These are phyloP conservation scores for Calcarius lapponicus DNA, from an alignment of 2,797 vertebrate species.

Conservation along the genomic window DNA sequence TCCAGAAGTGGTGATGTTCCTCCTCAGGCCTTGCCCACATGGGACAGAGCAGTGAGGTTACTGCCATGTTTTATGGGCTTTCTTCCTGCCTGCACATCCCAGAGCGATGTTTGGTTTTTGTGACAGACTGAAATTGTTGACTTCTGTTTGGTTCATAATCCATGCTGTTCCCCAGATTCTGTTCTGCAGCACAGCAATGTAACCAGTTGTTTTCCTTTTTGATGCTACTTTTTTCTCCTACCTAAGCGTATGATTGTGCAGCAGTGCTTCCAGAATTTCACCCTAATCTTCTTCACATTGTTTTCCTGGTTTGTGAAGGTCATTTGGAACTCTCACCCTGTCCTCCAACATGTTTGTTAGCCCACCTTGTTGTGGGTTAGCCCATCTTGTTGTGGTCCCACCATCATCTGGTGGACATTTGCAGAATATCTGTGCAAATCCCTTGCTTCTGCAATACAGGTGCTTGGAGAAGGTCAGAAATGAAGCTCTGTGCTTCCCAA, in stretches of 20 bases:
- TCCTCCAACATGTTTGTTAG: not conserved
- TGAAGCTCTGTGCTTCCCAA: not conserved
- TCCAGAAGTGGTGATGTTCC: not conserved
- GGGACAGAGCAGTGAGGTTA: not conserved
- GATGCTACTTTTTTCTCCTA: not conserved
- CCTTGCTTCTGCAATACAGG: not conserved
- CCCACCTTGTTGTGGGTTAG: too few relatives aligned
- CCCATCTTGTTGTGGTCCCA: not conserved
- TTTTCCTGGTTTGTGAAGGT: not conserved
- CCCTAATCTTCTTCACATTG: not conserved
- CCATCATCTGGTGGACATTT: not conserved
- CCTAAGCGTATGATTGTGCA: not conserved
- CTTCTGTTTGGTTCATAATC: not conserved
- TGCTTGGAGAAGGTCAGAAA: not conserved
- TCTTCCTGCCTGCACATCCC: not conserved
- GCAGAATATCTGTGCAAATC: not conserved
- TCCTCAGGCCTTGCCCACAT: not conserved
- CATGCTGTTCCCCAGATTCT: not conserved
- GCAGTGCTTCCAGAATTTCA: not conserved
- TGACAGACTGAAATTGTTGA: not conserved
- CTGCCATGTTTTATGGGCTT: not conserved
- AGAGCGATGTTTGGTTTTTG: not conserved
- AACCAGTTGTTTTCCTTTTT: not conserved
- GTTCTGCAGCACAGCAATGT: accelerated
- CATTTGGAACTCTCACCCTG: not conserved